Evolutionary conservation across 2,797 vertebrate genomes (phyloP).

Genomic region (Pagetopsis macropterus): DNA sequence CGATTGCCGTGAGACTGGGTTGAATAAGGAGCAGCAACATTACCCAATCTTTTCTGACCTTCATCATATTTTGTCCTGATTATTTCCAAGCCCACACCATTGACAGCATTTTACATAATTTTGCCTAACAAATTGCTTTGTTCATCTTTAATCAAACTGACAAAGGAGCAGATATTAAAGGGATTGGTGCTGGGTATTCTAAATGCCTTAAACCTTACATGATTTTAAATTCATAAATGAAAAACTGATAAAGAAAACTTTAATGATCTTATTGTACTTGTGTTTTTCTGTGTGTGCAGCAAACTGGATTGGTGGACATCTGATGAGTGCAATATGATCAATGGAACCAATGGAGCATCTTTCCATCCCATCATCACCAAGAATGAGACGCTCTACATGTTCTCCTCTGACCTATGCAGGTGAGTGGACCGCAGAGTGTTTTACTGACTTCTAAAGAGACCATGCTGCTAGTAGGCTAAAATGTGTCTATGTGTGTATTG

Average conservation of each 20-base stretch:
- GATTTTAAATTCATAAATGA: neutral
- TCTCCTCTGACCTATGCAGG: slow-evolving; percentile 97
- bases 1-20: too few species aligned
- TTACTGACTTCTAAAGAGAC: neutral
- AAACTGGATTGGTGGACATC: slow-evolving; percentile 91
- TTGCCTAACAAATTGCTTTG: neutral
- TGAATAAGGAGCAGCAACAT: neutral
- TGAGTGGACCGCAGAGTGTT: slow-evolving; percentile 56
- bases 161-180: neutral
- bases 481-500: neutral
- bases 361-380: slow-evolving; percentile 91
- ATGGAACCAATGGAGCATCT: slow-evolving; percentile 93
- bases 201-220: neutral
- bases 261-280: neutral
- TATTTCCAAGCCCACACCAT: neutral
- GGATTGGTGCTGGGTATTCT: neutral
- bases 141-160: neutral
- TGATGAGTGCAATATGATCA: slow-evolving; percentile 93
- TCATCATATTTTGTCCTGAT: neutral
- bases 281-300: slow-evolving; percentile 67
- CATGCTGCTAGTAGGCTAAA: neutral
- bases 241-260: neutral
- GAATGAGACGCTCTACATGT: slow-evolving; percentile 90
- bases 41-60: neutral
- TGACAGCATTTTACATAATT: neutral